Conservation (phyloP, 2,888 invertebrate genomes). For the Amiota mariae region DNA sequence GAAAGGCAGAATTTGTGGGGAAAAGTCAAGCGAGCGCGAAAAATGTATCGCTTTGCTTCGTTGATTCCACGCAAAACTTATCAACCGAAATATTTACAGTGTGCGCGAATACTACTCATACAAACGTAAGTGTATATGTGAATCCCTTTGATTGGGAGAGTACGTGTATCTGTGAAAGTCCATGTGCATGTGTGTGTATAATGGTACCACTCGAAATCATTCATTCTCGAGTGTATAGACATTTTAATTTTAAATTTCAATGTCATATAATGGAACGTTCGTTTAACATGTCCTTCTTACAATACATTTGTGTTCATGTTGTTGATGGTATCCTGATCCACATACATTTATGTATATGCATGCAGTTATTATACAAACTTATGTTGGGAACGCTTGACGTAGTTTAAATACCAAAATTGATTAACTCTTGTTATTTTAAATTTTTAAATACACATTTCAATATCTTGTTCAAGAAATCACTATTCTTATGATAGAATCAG, state of each 20-base stretch:
- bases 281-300: too few relatives aligned
- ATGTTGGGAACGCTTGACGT: too few relatives aligned
- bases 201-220: constrained; percentile 8
- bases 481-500: too few relatives aligned
- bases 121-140: neutral
- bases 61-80: constrained; percentile 34
- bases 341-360: too few relatives aligned
- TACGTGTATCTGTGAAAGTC: too few relatives aligned
- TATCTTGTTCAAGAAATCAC: too few relatives aligned
- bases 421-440: too few relatives aligned
- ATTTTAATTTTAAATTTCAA: constrained; percentile 36
- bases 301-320: too few relatives aligned
- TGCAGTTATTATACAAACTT: too few relatives aligned
- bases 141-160: neutral
- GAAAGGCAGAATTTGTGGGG: constrained; percentile 13
- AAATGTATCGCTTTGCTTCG: constrained; percentile 32
- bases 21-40: constrained; percentile 34
- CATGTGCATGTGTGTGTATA: neutral
- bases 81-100: constrained; percentile 32
- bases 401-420: too few relatives aligned
- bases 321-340: too few relatives aligned
- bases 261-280: constrained; percentile 24
- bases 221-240: constrained; percentile 6
- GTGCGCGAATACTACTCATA: constrained; percentile 7
- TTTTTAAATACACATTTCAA: too few relatives aligned